phyloP scores from a whole-genome alignment of 2,888 invertebrate species.

The Pandemis cinnamomeana region DNA sequence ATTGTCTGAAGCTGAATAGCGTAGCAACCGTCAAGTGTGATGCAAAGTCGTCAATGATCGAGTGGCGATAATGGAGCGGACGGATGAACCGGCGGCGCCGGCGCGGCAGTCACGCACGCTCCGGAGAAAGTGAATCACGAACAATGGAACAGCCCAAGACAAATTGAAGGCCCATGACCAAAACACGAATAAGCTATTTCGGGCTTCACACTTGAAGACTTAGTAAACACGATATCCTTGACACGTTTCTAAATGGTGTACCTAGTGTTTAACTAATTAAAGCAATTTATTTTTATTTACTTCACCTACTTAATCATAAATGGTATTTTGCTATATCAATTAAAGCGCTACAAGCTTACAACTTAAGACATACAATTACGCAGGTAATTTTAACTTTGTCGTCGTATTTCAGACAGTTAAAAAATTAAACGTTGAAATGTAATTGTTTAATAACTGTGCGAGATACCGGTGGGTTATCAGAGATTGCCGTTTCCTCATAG shows the following conservation, averaged over 20 bases:
- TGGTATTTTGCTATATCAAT: constrained; percentile 25
- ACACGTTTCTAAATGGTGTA: constrained; percentile 43
- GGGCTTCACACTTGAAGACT: constrained; percentile 45
- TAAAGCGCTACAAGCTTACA: constrained; percentile 16
- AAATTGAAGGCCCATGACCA: constrained; percentile 43
- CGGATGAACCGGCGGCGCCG: constrained; percentile 45
- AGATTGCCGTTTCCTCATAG: constrained; percentile 19
- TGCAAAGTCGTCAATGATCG: constrained; percentile 24
- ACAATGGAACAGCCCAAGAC: constrained; percentile 58
- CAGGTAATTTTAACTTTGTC: constrained; percentile 4
- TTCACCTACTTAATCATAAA: constrained; percentile 15
- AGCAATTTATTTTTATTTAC: constrained; percentile 28
- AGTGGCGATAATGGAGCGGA: constrained; percentile 45
- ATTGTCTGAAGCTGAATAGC: background rate
- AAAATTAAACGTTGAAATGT: constrained; percentile 16
- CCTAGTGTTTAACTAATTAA: constrained; percentile 34
- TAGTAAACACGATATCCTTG: constrained; percentile 54
- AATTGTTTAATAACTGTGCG: constrained; percentile 22
- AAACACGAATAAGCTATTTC: constrained; percentile 55
- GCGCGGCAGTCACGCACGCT: constrained; percentile 56
- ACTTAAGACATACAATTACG: background rate
- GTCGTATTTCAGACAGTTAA: constrained; percentile 9
- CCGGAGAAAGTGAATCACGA: constrained; percentile 68
- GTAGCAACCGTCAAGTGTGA: constrained; percentile 5
- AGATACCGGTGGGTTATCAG: background rate